Base-by-base conservation (phyloP, 2,113 vertebrate genomes). In the Xerus inauris region DNA sequence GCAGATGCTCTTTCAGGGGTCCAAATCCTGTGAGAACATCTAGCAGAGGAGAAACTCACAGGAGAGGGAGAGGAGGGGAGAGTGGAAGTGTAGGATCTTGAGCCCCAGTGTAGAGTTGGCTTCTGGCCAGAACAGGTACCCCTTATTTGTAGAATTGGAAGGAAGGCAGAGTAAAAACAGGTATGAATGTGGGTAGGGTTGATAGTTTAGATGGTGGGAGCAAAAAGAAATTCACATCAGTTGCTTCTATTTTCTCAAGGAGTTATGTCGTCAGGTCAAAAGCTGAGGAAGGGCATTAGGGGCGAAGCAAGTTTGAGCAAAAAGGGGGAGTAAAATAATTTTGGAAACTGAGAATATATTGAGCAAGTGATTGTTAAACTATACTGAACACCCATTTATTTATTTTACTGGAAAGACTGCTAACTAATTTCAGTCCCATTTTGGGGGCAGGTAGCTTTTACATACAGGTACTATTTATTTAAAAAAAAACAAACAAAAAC, bases 331-430 rank as follows among this genome's bases (percentile, higher is more conserved):
- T 47, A 49, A 94, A 95, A 89, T 77, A n/a, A 89, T 83, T 92
- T 92, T 57, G 30, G 30, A 94, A 94, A 80, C 51, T 77, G 85
- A 89, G 67, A 95, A 95, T 3, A 69, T 73, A 83, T 54, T 79
- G 89, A 62, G 26, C 40, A 92, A 65, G 40, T 51, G 80, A 95
- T 5, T 57, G 40, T 24, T 40, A 45, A 89, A 76, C 16, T 80
- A 40, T 32, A 91, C 32, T 87, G n/a, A 65, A 8, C 73, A 49
- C 13, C 42, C 7, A 59, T 54, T 77, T 87, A 62, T 40, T 95
- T 76, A 79, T 80, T 95, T 92, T 51, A n/a, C 35, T 62, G 17
- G 24, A 87, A 92, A 75, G 42, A 71, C 9, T 45, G 71, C 24
- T 86, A 95, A 72, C 32, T 87, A 64, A 92, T 88, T 85, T 94